Percentiles rank a stretch among this genome's conserved stretches.
phyloP scores from a whole-genome alignment of 2,113 vertebrate species.

The Prionailurus bengalensis region DNA sequence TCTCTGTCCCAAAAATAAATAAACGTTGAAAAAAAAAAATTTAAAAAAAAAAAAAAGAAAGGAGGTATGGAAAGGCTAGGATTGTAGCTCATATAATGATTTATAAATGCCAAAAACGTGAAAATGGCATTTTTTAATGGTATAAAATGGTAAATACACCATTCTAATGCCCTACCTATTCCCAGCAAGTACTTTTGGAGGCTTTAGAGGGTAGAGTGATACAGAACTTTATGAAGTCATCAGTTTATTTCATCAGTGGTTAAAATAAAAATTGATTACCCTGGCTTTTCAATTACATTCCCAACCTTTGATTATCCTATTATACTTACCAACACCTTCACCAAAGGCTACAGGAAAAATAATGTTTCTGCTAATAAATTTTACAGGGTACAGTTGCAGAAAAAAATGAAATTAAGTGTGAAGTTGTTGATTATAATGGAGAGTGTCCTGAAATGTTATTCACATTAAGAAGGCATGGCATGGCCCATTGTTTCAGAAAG shows the following conservation, averaged over 20 bases:
- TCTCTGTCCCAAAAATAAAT: no score
- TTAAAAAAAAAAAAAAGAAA: neutral
- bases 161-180: conserved; percentile 25
- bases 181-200: neutral
- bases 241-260: neutral
- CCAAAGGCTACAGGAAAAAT: neutral
- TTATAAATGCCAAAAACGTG: neutral
- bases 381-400: neutral
- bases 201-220: neutral
- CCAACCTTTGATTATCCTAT: neutral
- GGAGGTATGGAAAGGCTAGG: neutral
- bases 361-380: neutral
- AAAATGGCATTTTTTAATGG: neutral
- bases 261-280: neutral
- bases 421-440: neutral
- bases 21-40: no score
- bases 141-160: neutral
- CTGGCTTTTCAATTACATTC: neutral
- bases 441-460: neutral
- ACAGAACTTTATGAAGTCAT: neutral
- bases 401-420: neutral
- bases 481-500: neutral
- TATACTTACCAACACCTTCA: neutral
- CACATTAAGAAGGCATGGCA: neutral
- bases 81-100: neutral